phyloP scores from a whole-genome alignment of 2,113 vertebrate species.

The Noturus placidus region DNA sequence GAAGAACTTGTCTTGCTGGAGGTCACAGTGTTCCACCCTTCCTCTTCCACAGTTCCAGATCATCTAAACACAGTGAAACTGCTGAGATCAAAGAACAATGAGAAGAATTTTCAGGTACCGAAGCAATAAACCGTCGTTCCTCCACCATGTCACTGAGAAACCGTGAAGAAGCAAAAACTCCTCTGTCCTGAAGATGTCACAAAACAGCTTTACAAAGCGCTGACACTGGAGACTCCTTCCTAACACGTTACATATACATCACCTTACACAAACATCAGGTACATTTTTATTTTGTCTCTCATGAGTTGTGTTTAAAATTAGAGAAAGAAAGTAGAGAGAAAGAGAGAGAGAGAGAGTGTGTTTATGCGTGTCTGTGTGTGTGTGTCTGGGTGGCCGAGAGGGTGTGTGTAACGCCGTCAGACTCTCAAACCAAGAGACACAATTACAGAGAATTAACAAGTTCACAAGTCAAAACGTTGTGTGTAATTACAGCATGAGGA shows the following conservation, averaged over 20 bases:
- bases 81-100: neutral
- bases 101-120: neutral
- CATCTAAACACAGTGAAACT: neutral
- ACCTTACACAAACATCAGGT: neutral
- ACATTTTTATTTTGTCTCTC: too few relatives aligned
- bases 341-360: too few relatives aligned
- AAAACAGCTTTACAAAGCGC: neutral
- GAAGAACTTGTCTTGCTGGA: neutral
- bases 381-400: neutral
- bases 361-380: too few relatives aligned
- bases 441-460: constrained; percentile 29
- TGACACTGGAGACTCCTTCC: neutral
- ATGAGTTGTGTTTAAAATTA: neutral
- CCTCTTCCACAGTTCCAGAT: neutral
- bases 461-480: neutral
- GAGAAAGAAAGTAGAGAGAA: neutral
- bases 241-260: too few relatives aligned
- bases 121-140: neutral
- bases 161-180: neutral
- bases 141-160: neutral
- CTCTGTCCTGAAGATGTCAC: neutral
- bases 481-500: neutral
- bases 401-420: neutral
- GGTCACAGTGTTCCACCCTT: neutral
- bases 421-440: neutral